A percentile compares a stretch with the other conserved stretches of the same genome.
Conservation (phyloP, 2,113 vertebrate species). For the Xerus inauris region DNA sequence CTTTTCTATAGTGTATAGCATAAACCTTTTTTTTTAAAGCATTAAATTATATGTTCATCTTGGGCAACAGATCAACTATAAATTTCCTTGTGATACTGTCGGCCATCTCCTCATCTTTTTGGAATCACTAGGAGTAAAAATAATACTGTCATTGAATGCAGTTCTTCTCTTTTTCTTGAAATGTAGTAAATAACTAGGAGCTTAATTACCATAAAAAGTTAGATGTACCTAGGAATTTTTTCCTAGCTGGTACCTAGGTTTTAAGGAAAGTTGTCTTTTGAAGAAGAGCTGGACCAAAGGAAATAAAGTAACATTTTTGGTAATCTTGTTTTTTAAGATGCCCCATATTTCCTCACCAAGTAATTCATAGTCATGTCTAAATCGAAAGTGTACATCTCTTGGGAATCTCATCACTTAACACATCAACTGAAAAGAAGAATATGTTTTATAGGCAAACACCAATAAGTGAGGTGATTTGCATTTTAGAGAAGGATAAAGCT, state of each 20-base stretch:
- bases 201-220: conserved; percentile 27
- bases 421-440: conserved; percentile 47
- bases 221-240: neutral
- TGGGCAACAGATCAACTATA: neutral
- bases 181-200: conserved; percentile 26
- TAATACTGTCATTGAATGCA: conserved; percentile 10
- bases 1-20: neutral
- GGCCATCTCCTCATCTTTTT: neutral
- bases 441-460: neutral
- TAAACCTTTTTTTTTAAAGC: neutral
- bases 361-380: conserved; percentile 43
- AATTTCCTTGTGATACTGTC: neutral
- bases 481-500: neutral
- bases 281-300: neutral
- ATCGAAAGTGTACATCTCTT: neutral
- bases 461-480: neutral
- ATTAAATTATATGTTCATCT: neutral
- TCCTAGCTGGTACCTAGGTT: neutral
- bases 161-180: neutral
- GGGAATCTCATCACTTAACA: neutral
- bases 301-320: conserved; percentile 53
- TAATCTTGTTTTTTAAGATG: conserved; percentile 49
- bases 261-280: conserved; percentile 12
- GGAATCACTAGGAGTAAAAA: neutral
- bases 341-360: conserved; percentile 50